Evolutionary conservation across 2,113 vertebrate species (phyloP).

Genomic region (Hemibates koningsi): DNA sequence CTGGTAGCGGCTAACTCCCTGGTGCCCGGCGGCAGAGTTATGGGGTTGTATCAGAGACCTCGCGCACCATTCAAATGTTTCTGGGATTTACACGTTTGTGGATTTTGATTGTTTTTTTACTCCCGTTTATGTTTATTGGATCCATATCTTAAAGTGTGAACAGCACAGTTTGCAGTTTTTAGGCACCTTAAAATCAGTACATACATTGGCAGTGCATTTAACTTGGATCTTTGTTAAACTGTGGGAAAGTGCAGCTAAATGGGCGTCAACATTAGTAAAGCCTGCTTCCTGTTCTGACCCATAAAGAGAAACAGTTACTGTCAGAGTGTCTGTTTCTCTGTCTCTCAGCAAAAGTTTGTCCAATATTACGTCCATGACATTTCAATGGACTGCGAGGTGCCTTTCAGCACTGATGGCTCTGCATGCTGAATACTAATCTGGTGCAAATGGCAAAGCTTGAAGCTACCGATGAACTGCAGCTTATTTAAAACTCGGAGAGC

Average conservation of each 20-base stretch:
- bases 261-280: not conserved
- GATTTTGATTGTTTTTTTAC: not conserved
- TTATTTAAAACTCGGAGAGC: not conserved
- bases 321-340: not conserved
- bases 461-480: not conserved
- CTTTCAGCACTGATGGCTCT: not conserved
- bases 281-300: not conserved
- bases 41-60: not conserved
- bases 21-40: not conserved
- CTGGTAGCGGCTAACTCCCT: not conserved
- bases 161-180: not conserved
- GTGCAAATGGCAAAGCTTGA: not conserved
- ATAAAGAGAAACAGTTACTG: not conserved
- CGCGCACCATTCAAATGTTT: not conserved
- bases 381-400: not conserved
- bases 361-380: not conserved
- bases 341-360: not conserved
- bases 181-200: not conserved
- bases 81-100: not conserved
- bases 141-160: not conserved
- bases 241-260: not conserved
- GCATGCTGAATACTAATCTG: not conserved
- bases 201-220: not conserved
- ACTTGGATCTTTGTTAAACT: not conserved
- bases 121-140: fast-evolving